These are phyloP conservation scores for Gymnogyps californianus DNA, from an alignment of 2,113 vertebrate genomes.

Conservation along the genomic window DNA sequence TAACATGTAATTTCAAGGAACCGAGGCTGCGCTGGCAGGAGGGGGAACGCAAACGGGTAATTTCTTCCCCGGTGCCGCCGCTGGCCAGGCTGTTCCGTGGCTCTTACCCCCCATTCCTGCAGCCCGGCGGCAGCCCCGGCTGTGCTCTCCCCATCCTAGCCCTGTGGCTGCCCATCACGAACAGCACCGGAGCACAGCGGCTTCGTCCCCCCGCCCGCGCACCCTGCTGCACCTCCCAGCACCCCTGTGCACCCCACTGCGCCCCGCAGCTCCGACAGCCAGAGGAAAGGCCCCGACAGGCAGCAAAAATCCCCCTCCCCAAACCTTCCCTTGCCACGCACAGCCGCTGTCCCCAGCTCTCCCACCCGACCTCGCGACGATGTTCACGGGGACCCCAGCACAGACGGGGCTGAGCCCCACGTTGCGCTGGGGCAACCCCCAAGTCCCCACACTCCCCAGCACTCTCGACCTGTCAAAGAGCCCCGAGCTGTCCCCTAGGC, in stretches of 20 bases:
- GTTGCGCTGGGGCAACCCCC: not conserved
- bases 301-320: not conserved
- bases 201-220: not conserved
- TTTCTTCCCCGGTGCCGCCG: rapidly evolving
- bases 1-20: not conserved
- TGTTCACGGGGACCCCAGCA: not conserved
- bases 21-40: not conserved
- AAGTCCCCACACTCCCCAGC: not conserved
- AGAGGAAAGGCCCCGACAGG: not conserved
- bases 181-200: rapidly evolving
- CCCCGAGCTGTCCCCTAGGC: rapidly evolving
- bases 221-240: not conserved
- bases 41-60: rapidly evolving
- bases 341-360: not conserved
- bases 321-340: not conserved
- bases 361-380: rapidly evolving
- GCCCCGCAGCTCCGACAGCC: not conserved
- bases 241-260: not conserved
- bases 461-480: not conserved
- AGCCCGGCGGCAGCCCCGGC: not conserved
- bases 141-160: not conserved
- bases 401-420: not conserved
- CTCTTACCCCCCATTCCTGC: not conserved
- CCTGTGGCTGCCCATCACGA: not conserved
- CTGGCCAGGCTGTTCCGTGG: rapidly evolving